A percentile compares a stretch with the other conserved stretches of the same genome.
Evolutionary conservation across 2,113 vertebrate genomes (phyloP).

Genomic region (Lathamus discolor): DNA sequence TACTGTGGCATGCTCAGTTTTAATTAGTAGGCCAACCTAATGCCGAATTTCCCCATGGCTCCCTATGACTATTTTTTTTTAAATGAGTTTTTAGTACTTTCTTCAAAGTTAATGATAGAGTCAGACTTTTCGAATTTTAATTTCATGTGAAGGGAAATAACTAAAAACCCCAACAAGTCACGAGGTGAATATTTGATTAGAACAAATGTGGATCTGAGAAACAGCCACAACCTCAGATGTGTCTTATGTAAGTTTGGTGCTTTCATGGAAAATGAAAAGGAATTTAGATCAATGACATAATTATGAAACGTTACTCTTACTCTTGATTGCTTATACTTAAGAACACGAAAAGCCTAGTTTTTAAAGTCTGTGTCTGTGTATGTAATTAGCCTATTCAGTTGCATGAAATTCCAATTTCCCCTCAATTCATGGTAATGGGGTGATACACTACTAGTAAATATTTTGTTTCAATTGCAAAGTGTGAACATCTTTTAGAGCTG

Average conservation of each 20-base stretch:
- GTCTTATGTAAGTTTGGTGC: neutral
- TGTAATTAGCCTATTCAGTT: slow-evolving; percentile 50
- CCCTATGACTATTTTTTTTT: neutral
- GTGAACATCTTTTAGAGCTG: neutral
- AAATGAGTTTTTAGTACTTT: slow-evolving; percentile 27
- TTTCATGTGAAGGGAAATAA: neutral
- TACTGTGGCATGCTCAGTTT: slow-evolving; percentile 29
- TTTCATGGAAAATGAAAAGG: neutral
- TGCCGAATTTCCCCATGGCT: slow-evolving; percentile 34
- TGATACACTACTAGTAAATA: neutral
- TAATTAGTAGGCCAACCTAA: slow-evolving; percentile 68
- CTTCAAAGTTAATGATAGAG: slow-evolving; percentile 31
- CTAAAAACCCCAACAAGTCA: neutral
- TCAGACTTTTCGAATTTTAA: slow-evolving; percentile 13
- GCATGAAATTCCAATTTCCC: slow-evolving; percentile 8
- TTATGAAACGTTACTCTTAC: slow-evolving; percentile 36
- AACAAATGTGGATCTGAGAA: neutral
- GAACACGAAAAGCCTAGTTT: slow-evolving; percentile 9
- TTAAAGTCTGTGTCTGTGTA: neutral
- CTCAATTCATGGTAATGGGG: neutral
- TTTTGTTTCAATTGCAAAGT: neutral
- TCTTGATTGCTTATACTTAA: slow-evolving; percentile 55
- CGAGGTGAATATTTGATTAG: slow-evolving; percentile 13
- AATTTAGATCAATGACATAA: slow-evolving; percentile 33
- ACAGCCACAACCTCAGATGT: neutral